phyloP scores from a whole-genome alignment of 2,797 vertebrate species.

The Naso thynnoides region DNA sequence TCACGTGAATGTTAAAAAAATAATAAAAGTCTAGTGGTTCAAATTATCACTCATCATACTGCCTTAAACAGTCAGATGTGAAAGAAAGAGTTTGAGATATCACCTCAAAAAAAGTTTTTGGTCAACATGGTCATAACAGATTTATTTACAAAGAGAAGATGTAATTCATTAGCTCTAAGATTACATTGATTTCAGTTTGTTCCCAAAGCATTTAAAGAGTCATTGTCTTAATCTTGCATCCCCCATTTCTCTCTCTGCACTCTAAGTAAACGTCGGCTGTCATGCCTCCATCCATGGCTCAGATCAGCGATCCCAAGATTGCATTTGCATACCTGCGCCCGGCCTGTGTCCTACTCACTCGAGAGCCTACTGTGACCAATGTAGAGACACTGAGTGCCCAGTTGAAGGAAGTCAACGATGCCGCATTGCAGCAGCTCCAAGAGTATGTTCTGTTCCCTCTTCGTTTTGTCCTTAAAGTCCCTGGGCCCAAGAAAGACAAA shows the following conservation, averaged over 20 bases:
- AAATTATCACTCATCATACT: neutral
- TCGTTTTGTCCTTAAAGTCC: constrained; percentile 89
- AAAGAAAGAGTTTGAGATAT: neutral
- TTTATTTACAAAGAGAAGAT: neutral
- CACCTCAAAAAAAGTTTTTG: neutral
- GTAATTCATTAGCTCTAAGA: neutral
- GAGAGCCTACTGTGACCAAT: constrained; percentile 86
- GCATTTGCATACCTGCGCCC: constrained; percentile 93
- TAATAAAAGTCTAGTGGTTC: neutral
- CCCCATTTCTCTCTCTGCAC: neutral
- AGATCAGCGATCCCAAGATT: constrained; percentile 89
- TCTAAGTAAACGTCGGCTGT: constrained; percentile 5
- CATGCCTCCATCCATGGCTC: constrained; percentile 78
- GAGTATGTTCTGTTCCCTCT: constrained; percentile 96
- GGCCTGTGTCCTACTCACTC: constrained; percentile 90
- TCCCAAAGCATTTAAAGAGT: neutral
- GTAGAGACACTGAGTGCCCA: constrained; percentile 83
- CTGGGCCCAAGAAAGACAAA: constrained; percentile 85
- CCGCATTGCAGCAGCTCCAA: constrained; percentile 93
- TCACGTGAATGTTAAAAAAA: too few species aligned
- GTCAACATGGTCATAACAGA: neutral
- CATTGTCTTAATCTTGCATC: neutral
- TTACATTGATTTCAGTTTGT: neutral
- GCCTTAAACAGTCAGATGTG: neutral
- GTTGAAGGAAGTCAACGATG: constrained; percentile 83